phyloP scores from a whole-genome alignment of 2,797 vertebrate species.

The Tokudaia tokunoshimensis region DNA sequence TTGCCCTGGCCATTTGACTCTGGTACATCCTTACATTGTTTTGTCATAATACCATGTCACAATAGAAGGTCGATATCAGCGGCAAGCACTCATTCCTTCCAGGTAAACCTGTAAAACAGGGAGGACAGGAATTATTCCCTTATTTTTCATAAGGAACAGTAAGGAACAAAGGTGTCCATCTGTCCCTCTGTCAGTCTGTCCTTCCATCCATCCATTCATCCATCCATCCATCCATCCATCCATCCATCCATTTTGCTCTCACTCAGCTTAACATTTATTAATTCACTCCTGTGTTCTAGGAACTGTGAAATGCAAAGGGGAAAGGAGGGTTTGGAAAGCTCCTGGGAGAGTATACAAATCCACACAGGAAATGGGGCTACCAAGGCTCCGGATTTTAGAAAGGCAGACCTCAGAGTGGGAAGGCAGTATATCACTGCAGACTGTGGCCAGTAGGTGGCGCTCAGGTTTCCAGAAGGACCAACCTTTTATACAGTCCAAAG shows the following conservation, averaged over 20 bases:
- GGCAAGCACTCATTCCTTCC: neutral
- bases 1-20: neutral
- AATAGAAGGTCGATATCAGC: neutral
- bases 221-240: neutral
- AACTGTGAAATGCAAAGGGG: neutral
- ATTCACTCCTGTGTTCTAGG: neutral
- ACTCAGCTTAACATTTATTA: slow-evolving; percentile 37
- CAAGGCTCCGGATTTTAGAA: neutral
- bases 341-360: neutral
- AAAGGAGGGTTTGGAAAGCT: slow-evolving; percentile 15
- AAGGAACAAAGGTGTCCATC: neutral
- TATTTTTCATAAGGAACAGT: neutral
- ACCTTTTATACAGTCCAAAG: neutral
- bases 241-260: neutral
- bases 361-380: neutral
- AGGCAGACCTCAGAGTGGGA: neutral
- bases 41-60: neutral
- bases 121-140: neutral
- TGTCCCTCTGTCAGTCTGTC: neutral
- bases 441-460: slow-evolving; percentile 72
- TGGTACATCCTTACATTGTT: neutral
- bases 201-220: neutral
- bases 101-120: neutral
- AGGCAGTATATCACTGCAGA: neutral
- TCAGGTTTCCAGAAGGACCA: neutral